phyloP scores from a whole-genome alignment of 2,888 invertebrate genomes.

The Apoderus coryli region DNA sequence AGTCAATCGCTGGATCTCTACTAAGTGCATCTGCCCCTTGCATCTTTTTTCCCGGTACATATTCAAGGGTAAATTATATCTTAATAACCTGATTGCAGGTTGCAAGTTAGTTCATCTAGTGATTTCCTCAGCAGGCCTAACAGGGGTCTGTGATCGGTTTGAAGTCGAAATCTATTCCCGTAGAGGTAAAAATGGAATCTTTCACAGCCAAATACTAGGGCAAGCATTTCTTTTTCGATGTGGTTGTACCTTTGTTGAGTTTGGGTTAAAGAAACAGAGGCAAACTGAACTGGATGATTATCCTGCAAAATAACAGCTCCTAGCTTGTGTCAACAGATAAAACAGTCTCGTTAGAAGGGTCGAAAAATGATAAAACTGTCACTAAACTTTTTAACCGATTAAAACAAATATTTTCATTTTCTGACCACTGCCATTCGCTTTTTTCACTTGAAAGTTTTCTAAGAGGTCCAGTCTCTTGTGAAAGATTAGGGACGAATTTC shows the following conservation, averaged over 20 bases:
- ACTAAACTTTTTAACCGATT: conserved; percentile 1
- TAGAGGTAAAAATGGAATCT: conserved; percentile 12
- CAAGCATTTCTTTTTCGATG: conserved; percentile 5
- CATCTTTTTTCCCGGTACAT: background rate
- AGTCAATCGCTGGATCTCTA: conserved; percentile 4
- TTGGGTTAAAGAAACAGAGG: conserved; percentile 4
- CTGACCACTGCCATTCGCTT: background rate
- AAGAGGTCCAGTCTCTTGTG: conserved; percentile 16
- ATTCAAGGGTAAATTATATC: background rate
- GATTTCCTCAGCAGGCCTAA: conserved; percentile 15
- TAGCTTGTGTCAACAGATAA: conserved; percentile 5
- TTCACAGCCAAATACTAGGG: conserved; percentile 1
- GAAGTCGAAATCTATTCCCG: conserved; percentile 10
- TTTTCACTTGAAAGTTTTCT: conserved; percentile 9
- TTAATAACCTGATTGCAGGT: background rate
- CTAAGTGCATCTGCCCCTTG: conserved; percentile 5
- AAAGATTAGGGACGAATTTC: conserved; percentile 20
- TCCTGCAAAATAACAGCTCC: conserved; percentile 4
- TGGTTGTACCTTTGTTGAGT: conserved; percentile 6
- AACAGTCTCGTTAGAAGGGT: background rate
- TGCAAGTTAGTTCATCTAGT: conserved; percentile 9
- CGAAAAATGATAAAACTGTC: background rate
- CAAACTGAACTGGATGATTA: conserved; percentile 4
- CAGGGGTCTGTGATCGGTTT: conserved; percentile 16
- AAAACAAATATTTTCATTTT: background rate